Base-by-base conservation (phyloP, 2,888 invertebrate species). In the Drosophila mulleri region DNA sequence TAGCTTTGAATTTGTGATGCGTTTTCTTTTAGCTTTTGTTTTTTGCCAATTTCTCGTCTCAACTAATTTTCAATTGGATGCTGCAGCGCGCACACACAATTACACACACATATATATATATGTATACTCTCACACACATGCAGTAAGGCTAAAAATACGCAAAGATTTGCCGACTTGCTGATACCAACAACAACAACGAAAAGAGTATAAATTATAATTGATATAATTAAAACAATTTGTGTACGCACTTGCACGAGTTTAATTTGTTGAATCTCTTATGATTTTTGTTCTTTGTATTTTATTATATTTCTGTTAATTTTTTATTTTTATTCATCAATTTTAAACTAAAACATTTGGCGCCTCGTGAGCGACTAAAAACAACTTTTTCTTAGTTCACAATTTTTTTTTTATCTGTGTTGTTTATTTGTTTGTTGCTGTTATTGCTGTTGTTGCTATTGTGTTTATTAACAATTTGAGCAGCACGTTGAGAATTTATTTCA, bases 391-490 rank as follows among this genome's bases (percentile, higher is more conserved):
- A 59, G 61, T 64, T 57, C 67, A 64, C 67, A 73, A 74, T 44
- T 12, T 76, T 56, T 68, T 69, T 42, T 66, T 61, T 47, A 60
- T 54, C 52, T 81, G 9, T 53, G 64, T 74, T 76, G 68, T 60
- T 67, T 72, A 60, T 65, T 63, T n/a, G 8, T 44, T 18, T 58
- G 41, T 62, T 66, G 80, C 18, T 58, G 23, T 57, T 64, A 72
- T 53, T 26, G 26, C 26, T 68, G 50, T 67, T 58, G 69, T 63
- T 72, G 60, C 64, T 65, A 63, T 52, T 78, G 71, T 64, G 54
- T 83, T 90, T 91, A 91, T 91, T 91, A 91, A 91, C 91, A 91
- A 91, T 85, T 82, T 82, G 82, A 82, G 75, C 80, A 87, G 88
- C 67, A 87, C 82, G 89, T 84, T 75, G 75, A 90, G 91, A 92